A percentile compares a stretch with the other conserved stretches of the same genome.
These are phyloP conservation scores for Plebejus argus DNA, from an alignment of 2,888 invertebrate species.

Conservation along the genomic window DNA sequence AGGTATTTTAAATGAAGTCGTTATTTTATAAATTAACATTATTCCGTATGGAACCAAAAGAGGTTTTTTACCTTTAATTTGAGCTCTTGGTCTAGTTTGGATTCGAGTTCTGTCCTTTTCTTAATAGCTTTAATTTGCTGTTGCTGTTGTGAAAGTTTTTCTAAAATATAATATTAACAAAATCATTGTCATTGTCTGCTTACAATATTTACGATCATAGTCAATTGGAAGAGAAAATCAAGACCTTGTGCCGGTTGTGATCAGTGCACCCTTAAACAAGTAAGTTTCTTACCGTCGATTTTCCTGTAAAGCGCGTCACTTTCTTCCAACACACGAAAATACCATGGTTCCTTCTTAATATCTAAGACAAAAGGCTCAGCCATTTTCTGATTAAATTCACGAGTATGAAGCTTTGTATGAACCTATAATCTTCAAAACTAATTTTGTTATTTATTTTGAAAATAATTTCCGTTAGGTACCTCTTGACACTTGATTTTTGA, in stretches of 20 bases:
- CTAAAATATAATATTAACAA: conserved; percentile 7
- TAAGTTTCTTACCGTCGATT: conserved; percentile 52
- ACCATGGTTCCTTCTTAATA: conserved; percentile 48
- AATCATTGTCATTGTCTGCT: not conserved
- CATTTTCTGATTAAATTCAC: not conserved
- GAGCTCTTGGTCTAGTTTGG: conserved; percentile 59
- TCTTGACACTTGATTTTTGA: not conserved
- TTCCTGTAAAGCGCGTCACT: conserved; percentile 54
- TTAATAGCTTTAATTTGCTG: conserved; percentile 58
- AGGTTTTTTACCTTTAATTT: conserved; percentile 56
- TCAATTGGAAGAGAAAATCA: not conserved
- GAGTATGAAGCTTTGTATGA: not conserved
- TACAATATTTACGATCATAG: not conserved
- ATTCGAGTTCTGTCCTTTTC: conserved; percentile 61
- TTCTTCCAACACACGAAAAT: conserved; percentile 47
- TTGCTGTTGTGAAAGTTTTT: conserved; percentile 55
- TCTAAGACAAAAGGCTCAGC: not conserved
- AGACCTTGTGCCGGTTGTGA: not conserved
- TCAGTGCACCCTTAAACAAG: not conserved
- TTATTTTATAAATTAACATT: not conserved
- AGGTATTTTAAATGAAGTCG: not conserved
- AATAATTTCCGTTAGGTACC: not conserved
- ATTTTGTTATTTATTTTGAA: not conserved
- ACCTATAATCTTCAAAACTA: not conserved
- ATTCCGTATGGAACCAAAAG: not conserved